Evolutionary conservation across 2,113 vertebrate genomes (phyloP).

Genomic region (Zosterops lateralis): DNA sequence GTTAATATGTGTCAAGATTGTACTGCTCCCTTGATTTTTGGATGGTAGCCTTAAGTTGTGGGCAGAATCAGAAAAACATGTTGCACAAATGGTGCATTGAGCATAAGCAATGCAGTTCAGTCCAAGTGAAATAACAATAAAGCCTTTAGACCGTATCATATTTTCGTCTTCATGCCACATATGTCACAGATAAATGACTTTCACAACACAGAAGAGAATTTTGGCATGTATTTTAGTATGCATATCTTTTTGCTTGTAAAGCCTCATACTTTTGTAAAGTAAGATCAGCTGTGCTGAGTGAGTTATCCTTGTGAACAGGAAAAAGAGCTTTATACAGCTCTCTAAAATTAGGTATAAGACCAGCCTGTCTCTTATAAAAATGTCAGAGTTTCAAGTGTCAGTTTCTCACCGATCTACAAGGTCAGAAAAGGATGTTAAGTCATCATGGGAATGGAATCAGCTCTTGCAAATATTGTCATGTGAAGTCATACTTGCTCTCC

Average conservation of each 20-base stretch:
- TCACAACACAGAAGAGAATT: background rate
- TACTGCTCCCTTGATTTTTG: background rate
- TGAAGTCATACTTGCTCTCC: background rate
- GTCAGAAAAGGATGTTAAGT: background rate
- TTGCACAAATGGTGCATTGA: background rate
- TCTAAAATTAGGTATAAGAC: constrained; percentile 10
- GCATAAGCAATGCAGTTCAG: background rate
- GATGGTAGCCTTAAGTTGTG: background rate
- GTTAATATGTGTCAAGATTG: background rate
- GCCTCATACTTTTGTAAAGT: background rate
- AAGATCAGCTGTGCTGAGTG: background rate
- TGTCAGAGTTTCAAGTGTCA: background rate
- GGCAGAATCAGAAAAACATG: background rate
- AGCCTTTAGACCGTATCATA: background rate
- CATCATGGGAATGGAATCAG: background rate
- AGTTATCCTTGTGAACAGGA: background rate
- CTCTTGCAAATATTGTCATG: background rate
- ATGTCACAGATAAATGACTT: background rate
- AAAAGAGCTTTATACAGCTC: background rate
- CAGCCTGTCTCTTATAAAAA: background rate
- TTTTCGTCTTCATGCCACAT: constrained; percentile 7
- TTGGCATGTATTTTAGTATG: background rate
- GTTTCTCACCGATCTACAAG: background rate
- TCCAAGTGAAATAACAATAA: constrained; percentile 4
- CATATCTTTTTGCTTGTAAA: background rate